Percentiles rank a stretch among this genome's conserved stretches.
These are phyloP conservation scores for Tanypteryx hageni DNA, from an alignment of 2,888 invertebrate genomes.

Conservation along the genomic window DNA sequence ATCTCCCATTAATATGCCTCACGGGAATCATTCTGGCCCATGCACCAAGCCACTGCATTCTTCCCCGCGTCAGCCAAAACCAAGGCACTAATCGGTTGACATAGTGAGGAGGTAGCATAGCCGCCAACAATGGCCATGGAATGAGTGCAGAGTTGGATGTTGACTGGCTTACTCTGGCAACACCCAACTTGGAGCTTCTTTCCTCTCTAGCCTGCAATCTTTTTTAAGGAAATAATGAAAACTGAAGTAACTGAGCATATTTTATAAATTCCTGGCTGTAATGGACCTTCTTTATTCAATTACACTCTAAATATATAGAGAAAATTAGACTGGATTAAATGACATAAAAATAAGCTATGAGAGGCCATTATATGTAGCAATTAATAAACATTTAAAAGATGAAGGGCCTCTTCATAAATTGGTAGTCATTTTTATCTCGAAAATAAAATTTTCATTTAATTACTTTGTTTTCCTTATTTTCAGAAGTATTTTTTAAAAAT, in stretches of 20 bases:
- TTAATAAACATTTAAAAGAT: no score
- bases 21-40: conserved; percentile 22
- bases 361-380: no score
- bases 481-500: no score
- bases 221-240: not conserved
- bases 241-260: no score
- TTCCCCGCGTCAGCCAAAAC: conserved; percentile 21
- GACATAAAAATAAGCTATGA: no score
- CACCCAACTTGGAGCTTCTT: not conserved
- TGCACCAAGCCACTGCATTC: conserved; percentile 49
- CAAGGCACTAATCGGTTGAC: conserved; percentile 52
- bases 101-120: conserved; percentile 34
- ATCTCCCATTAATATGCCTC: conserved; percentile 19
- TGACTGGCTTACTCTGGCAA: not conserved
- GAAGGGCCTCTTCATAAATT: no score
- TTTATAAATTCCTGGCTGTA: no score
- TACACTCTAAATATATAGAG: no score
- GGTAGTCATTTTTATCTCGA: no score
- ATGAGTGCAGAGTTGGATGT: not conserved
- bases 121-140: conserved; percentile 43
- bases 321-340: no score
- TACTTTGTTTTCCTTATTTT: no score
- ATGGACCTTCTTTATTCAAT: no score
- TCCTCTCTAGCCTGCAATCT: not conserved
- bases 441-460: not conserved